A percentile compares a stretch with the other conserved stretches of the same genome.
Conservation (phyloP, 2,113 vertebrate species). For the Lonchura striata region DNA sequence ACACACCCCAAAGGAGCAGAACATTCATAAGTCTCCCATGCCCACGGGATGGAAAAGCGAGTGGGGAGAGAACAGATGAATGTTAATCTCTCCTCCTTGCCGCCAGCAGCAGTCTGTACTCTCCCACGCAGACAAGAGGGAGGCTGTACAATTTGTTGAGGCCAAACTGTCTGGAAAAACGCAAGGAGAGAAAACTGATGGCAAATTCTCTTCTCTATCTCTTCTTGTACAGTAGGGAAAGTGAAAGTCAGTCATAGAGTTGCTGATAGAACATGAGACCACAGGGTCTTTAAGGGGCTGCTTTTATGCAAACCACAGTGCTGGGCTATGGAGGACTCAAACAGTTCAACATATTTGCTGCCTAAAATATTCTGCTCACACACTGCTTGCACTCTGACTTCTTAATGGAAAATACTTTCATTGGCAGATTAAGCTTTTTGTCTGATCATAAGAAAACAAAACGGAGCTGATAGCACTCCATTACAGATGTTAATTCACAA, state of each 20-base stretch:
- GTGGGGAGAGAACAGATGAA: constrained; percentile 20
- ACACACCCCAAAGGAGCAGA: rapidly evolving
- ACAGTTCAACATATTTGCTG: rapidly evolving
- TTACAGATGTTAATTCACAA: not conserved
- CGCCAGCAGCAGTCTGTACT: constrained; percentile 45
- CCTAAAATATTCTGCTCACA: not conserved
- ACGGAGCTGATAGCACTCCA: not conserved
- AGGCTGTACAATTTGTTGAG: constrained; percentile 29
- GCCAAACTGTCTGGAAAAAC: constrained; percentile 27
- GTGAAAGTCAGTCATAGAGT: not conserved
- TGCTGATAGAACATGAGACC: not conserved
- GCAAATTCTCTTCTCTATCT: not conserved
- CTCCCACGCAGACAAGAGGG: constrained; percentile 48
- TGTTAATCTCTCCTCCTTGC: constrained; percentile 23
- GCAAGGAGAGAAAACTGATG: not conserved
- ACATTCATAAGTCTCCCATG: not conserved
- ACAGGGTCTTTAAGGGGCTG: not conserved
- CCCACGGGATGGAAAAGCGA: not conserved
- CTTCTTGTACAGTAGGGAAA: not conserved
- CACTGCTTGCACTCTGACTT: not conserved
- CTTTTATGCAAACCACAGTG: not conserved
- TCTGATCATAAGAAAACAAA: not conserved
- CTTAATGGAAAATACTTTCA: not conserved
- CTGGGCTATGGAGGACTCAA: not conserved
- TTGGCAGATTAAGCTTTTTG: not conserved